Percentiles rank a stretch among this genome's conserved stretches.
These are phyloP conservation scores for Cossypha caffra DNA, from an alignment of 2,797 vertebrate genomes.

Conservation along the genomic window DNA sequence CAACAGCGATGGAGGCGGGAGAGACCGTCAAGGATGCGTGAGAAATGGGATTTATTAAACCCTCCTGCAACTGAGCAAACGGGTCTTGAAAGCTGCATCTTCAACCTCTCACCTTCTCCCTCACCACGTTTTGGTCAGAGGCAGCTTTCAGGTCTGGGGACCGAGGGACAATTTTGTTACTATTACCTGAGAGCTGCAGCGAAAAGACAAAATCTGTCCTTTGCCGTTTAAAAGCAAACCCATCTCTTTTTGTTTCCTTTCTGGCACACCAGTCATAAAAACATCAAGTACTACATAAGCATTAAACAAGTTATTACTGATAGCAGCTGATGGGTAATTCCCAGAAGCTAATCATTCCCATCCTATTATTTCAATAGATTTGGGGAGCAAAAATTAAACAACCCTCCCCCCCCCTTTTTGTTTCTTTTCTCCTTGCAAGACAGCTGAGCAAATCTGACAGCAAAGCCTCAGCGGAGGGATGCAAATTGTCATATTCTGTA, in stretches of 20 bases:
- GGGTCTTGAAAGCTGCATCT: not conserved
- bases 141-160: not conserved
- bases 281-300: not conserved
- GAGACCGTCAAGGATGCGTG: not conserved
- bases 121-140: not conserved
- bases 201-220: not conserved
- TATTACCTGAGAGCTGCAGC: not conserved
- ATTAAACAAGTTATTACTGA: not conserved
- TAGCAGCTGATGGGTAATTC: not conserved
- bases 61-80: not conserved
- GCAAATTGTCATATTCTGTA: not conserved
- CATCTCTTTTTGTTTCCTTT: not conserved
- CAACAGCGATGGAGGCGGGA: not conserved
- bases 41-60: not conserved
- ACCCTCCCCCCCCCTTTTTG: rapidly evolving
- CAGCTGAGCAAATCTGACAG: not conserved
- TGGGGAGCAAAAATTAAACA: not conserved
- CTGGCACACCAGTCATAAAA: not conserved
- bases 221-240: not conserved
- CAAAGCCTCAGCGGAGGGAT: not conserved
- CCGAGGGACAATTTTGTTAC: not conserved
- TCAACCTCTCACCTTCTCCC: not conserved
- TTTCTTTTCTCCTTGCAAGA: not conserved
- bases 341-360: not conserved
- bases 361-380: not conserved